Percentiles rank a stretch among this genome's conserved stretches.
phyloP scores from a whole-genome alignment of 64 coral and sea anemone genomes.

The Montipora efflorescens region DNA sequence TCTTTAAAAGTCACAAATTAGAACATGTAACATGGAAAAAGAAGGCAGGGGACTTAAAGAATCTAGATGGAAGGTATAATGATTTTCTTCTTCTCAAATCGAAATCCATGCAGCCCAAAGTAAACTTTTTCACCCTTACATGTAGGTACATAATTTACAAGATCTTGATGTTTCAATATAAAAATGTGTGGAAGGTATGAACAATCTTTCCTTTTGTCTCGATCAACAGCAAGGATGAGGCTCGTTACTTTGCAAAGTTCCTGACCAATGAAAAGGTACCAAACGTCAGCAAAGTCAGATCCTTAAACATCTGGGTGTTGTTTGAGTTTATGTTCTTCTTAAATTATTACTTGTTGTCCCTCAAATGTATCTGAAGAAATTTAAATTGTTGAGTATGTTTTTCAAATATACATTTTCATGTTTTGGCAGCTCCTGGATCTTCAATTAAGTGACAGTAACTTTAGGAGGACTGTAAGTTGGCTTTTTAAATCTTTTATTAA shows the following conservation, averaged over 20 bases:
- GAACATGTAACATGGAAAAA: conserved; percentile 93
- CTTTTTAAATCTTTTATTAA: background rate
- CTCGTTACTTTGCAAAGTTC: conserved; percentile 95
- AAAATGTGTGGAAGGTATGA: background rate
- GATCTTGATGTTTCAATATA: background rate
- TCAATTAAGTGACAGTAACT: conserved; percentile 95
- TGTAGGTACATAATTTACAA: background rate
- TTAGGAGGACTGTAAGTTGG: conserved; percentile 90
- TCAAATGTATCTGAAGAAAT: no score
- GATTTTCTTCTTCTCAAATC: background rate
- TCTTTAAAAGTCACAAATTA: conserved; percentile 91
- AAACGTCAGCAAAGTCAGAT: background rate
- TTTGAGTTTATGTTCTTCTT: no score
- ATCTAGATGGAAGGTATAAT: conserved; percentile 43
- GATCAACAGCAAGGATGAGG: conserved; percentile 63
- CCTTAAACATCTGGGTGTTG: background rate
- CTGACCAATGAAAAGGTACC: conserved; percentile 95
- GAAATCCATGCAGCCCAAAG: background rate
- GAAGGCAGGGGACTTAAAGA: conserved; percentile 69
- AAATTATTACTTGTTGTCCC: no score
- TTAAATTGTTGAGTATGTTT: no score
- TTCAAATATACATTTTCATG: no score
- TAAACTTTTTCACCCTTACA: background rate
- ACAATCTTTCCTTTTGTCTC: background rate
- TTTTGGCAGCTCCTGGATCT: conserved; percentile 86